Percentiles rank a stretch among this genome's conserved stretches.
These are phyloP conservation scores for Chionoecetes opilio DNA, from an alignment of 1,140 invertebrate species.

Conservation along the genomic window DNA sequence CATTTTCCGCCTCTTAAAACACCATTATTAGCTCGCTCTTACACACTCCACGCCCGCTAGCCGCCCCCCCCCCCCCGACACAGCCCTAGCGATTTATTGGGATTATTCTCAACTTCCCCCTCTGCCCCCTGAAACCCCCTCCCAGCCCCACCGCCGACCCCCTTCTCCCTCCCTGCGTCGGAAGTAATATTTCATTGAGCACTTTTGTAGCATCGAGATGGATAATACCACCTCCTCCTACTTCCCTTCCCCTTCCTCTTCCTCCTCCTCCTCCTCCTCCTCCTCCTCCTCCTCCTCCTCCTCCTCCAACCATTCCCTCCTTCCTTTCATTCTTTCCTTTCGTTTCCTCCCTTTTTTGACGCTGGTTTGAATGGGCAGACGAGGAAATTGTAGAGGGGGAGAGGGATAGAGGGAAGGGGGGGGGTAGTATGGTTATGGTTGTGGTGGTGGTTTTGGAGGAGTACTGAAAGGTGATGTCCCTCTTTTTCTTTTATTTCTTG, in stretches of 20 bases:
- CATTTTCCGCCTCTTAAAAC: constrained; percentile 70
- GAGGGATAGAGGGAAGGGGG: too few relatives aligned
- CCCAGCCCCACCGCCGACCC: too few relatives aligned
- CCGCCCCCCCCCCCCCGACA: too few relatives aligned
- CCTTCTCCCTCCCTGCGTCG: too few relatives aligned
- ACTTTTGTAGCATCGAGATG: constrained; percentile 47
- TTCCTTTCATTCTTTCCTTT: not conserved
- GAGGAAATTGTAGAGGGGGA: too few relatives aligned
- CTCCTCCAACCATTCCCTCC: not conserved
- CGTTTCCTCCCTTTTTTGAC: not conserved
- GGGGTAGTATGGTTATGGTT: too few relatives aligned
- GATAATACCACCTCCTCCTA: constrained; percentile 8
- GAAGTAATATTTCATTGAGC: constrained; percentile 53
- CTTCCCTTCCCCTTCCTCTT: not conserved
- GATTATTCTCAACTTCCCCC: constrained; percentile 43
- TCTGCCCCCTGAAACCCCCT: too few relatives aligned
- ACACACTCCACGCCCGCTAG: constrained; percentile 39
- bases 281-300: not conserved
- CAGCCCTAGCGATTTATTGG: constrained; percentile 44
- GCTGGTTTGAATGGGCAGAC: too few relatives aligned
- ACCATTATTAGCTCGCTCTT: constrained; percentile 68
- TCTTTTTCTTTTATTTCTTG: too few relatives aligned
- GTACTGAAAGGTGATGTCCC: too few relatives aligned
- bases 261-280: not conserved
- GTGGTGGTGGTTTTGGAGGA: too few relatives aligned